These are phyloP conservation scores for Leucoptera coffeella DNA, from an alignment of 2,888 invertebrate species.

Conservation along the genomic window DNA sequence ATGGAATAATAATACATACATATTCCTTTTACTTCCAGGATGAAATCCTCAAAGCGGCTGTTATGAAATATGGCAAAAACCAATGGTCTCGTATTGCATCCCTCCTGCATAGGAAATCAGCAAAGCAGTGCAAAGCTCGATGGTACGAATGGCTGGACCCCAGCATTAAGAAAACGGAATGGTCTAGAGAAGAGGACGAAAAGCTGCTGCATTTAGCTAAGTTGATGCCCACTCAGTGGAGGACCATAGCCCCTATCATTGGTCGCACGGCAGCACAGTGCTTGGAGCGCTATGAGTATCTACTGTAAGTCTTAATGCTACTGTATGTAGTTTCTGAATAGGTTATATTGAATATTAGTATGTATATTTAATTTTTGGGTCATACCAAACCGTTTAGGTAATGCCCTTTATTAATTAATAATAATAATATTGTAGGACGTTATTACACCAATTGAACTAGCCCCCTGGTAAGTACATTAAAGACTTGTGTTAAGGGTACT, in stretches of 20 bases:
- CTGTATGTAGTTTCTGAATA: too few species aligned
- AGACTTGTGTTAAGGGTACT: too few species aligned
- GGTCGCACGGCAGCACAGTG: constrained; percentile 99
- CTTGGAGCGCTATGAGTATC: constrained; percentile 92
- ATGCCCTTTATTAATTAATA: too few species aligned
- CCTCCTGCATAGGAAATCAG: constrained; percentile 93
- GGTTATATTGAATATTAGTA: too few species aligned
- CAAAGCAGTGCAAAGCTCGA: constrained; percentile 98
- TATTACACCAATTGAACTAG: too few species aligned
- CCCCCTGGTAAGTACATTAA: too few species aligned
- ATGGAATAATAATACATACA: neutral
- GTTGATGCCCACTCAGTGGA: constrained; percentile 99
- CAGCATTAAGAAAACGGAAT: constrained; percentile 99
- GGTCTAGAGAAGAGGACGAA: constrained; percentile 99
- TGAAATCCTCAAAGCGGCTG: constrained; percentile 99
- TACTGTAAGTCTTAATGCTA: constrained; percentile 88
- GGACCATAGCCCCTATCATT: constrained; percentile 98
- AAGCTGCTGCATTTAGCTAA: constrained; percentile 96
- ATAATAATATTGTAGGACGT: too few species aligned
- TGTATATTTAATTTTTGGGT: too few species aligned
- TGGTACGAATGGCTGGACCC: constrained; percentile 99
- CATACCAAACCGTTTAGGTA: too few species aligned
- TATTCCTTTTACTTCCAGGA: constrained; percentile 60
- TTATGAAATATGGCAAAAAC: constrained; percentile 99
- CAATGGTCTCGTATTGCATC: constrained; percentile 99